These are phyloP conservation scores for Actinostola sp. DNA, from an alignment of 92 coral and sea anemone species.

Conservation along the genomic window DNA sequence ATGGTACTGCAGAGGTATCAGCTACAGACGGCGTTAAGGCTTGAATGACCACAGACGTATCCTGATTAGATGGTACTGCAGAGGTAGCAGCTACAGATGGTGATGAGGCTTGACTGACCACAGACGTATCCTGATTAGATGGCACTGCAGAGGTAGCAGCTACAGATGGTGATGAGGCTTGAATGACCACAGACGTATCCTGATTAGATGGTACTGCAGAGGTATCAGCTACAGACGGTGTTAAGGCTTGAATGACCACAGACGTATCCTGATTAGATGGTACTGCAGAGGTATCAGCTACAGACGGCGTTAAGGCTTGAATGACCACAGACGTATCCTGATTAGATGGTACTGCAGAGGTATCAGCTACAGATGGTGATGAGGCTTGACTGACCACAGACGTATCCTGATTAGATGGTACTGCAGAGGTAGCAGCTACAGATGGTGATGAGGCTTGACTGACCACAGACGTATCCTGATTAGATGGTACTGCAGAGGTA, in stretches of 20 bases:
- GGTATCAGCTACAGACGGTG: no score
- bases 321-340: neutral
- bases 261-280: no score
- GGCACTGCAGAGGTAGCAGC: neutral
- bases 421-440: slow-evolving; percentile 1
- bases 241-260: no score
- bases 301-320: no score
- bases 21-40: neutral
- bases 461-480: neutral
- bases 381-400: neutral
- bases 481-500: neutral
- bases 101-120: neutral
- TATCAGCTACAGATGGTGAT: neutral
- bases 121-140: neutral
- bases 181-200: no score
- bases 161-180: no score
- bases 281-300: no score
- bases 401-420: neutral
- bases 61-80: neutral
- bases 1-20: slow-evolving; percentile 1
- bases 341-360: neutral
- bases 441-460: neutral
- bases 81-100: neutral
- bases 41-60: neutral
- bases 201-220: no score